Conservation (phyloP, 1,140 invertebrate species). For the Leptinotarsa undecemlineata region DNA sequence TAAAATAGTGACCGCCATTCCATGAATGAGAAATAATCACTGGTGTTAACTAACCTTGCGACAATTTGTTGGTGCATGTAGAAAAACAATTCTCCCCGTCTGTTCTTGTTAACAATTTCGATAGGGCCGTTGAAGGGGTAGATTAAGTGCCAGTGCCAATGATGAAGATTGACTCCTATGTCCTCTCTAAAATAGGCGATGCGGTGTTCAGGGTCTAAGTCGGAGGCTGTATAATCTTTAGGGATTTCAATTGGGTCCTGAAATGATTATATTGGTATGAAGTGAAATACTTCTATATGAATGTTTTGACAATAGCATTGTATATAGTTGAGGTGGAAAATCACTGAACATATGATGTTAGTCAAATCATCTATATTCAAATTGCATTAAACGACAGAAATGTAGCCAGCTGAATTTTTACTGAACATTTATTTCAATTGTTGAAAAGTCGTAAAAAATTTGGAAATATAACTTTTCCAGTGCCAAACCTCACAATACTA, state of each 20-base stretch:
- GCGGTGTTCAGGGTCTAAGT: slow-evolving; percentile 67
- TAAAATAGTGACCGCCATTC: too few species aligned
- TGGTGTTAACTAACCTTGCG: slow-evolving; percentile 56
- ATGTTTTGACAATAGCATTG: too few species aligned
- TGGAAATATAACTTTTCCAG: too few species aligned
- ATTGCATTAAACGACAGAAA: too few species aligned
- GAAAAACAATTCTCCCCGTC: slow-evolving; percentile 76
- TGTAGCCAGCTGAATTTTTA: too few species aligned
- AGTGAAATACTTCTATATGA: background rate
- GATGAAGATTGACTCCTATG: slow-evolving; percentile 72
- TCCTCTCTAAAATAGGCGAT: slow-evolving; percentile 70
- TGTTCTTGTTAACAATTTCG: slow-evolving; percentile 68
- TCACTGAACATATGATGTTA: too few species aligned
- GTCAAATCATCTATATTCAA: too few species aligned
- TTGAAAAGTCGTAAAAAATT: too few species aligned
- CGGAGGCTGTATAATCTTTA: slow-evolving; percentile 67
- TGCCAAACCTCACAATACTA: too few species aligned
- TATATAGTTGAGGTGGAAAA: too few species aligned
- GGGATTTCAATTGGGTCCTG: slow-evolving; percentile 64
- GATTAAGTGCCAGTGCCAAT: slow-evolving; percentile 86
- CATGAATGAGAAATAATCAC: too few species aligned
- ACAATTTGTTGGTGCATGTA: slow-evolving; percentile 80
- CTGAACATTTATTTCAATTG: too few species aligned
- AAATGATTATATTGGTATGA: background rate
- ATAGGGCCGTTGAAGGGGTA: slow-evolving; percentile 70